These are phyloP conservation scores for Onychostoma macrolepis DNA, from an alignment of 2,113 vertebrate genomes.

Conservation along the genomic window DNA sequence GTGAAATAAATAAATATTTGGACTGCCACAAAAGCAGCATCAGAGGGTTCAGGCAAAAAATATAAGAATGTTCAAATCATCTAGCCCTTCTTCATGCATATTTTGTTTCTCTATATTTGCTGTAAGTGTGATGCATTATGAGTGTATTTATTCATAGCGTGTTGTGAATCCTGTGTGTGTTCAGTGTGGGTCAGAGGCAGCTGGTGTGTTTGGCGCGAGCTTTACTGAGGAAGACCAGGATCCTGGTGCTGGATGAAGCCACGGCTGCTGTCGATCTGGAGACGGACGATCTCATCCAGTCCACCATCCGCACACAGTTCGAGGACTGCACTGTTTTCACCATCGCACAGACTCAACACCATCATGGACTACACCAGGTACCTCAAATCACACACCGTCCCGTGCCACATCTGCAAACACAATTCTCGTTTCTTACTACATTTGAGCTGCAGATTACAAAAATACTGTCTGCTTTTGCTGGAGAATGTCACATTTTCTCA, in stretches of 20 bases:
- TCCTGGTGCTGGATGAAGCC: constrained; percentile 93
- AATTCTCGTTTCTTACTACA: too few species aligned
- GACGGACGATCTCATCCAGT: constrained; percentile 95
- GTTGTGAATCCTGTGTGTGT: neutral
- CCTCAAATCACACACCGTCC: too few species aligned
- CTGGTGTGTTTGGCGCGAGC: constrained; percentile 93
- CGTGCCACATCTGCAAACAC: too few species aligned
- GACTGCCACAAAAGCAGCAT: too few species aligned
- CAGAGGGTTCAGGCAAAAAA: too few species aligned
- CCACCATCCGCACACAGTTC: constrained; percentile 92
- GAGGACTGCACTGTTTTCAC: constrained; percentile 93
- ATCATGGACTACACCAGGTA: constrained; percentile 93
- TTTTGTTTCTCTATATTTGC: neutral
- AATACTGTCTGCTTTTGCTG: too few species aligned
- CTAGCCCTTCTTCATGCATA: neutral
- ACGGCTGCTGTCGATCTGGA: constrained; percentile 94
- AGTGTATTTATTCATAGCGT: neutral
- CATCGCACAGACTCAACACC: constrained; percentile 96
- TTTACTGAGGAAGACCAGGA: constrained; percentile 88
- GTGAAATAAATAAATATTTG: neutral
- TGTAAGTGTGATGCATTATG: neutral
- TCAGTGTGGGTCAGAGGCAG: constrained; percentile 91
- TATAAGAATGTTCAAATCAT: neutral
- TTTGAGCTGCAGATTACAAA: too few species aligned
- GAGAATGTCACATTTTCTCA: too few species aligned